Conservation (phyloP, 2,888 invertebrate genomes). For the Protonemura montana region DNA sequence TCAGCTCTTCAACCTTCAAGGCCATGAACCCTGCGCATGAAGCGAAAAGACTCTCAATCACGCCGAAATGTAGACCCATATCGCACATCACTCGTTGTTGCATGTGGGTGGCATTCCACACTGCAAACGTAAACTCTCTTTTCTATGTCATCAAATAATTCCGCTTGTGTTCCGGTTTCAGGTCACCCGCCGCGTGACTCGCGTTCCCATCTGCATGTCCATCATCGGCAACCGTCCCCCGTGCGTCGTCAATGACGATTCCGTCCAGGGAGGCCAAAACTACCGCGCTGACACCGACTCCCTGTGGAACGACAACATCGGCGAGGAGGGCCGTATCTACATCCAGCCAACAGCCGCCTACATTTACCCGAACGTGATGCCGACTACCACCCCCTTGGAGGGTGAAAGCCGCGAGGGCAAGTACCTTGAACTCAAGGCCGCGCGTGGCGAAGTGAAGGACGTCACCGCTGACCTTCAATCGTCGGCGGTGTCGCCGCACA, state of each 20-base stretch:
- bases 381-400: background rate
- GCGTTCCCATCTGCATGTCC: constrained; percentile 52
- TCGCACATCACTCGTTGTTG: no score
- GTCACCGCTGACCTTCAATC: background rate
- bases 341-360: constrained; percentile 47
- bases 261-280: background rate
- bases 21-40: no score
- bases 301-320: constrained; percentile 37
- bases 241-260: constrained; percentile 45
- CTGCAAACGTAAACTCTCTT: no score
- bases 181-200: constrained; percentile 51
- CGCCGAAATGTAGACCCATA: no score
- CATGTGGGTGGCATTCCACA: no score
- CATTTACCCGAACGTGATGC: background rate
- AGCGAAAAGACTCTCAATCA: no score
- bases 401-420: background rate
- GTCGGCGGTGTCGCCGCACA: constrained; percentile 26
- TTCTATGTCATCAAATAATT: no score
- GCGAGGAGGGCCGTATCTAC: constrained; percentile 42
- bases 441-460: constrained; percentile 18
- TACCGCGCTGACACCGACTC: background rate
- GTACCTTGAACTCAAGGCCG: constrained; percentile 35
- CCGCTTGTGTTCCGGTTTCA: constrained; percentile 34
- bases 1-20: no score
- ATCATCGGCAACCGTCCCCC: constrained; percentile 51